Evolutionary conservation across 2,797 vertebrate species (phyloP).

Genomic region (Hippocampus kuda): DNA sequence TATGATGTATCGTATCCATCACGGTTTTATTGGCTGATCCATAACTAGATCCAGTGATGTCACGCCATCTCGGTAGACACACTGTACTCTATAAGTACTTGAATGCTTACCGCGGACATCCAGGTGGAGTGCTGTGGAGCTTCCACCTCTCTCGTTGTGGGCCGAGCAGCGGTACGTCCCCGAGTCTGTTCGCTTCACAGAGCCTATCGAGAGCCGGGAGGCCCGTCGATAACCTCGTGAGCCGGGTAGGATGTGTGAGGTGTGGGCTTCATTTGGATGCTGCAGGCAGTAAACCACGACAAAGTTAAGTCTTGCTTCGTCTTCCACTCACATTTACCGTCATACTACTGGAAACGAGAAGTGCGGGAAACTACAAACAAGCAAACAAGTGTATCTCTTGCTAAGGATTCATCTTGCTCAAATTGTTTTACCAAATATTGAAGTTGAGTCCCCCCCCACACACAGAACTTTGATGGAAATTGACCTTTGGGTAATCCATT

Average conservation of each 20-base stretch:
- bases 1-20: background rate
- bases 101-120: slow-evolving; percentile 74
- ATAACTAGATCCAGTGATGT: background rate
- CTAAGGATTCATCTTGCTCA: background rate
- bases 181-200: slow-evolving; percentile 75
- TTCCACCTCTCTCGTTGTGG: slow-evolving; percentile 75
- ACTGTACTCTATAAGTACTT: background rate
- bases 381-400: background rate
- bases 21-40: background rate
- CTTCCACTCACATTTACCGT: background rate
- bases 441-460: too few relatives aligned
- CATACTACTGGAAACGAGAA: background rate
- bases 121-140: slow-evolving; percentile 70
- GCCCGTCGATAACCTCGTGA: slow-evolving; percentile 56
- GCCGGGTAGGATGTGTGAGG: slow-evolving; percentile 55
- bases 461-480: background rate
- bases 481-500: background rate
- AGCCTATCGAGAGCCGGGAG: slow-evolving; percentile 43
- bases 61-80: background rate
- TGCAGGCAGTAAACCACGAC: slow-evolving; percentile 27
- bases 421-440: background rate
- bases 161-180: slow-evolving; percentile 80
- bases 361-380: background rate
- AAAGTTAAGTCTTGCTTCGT: background rate
- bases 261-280: slow-evolving; percentile 39